A percentile compares a stretch with the other conserved stretches of the same genome.
Conservation (phyloP, 2,888 invertebrate species). For the Scaptomyza reducta region DNA sequence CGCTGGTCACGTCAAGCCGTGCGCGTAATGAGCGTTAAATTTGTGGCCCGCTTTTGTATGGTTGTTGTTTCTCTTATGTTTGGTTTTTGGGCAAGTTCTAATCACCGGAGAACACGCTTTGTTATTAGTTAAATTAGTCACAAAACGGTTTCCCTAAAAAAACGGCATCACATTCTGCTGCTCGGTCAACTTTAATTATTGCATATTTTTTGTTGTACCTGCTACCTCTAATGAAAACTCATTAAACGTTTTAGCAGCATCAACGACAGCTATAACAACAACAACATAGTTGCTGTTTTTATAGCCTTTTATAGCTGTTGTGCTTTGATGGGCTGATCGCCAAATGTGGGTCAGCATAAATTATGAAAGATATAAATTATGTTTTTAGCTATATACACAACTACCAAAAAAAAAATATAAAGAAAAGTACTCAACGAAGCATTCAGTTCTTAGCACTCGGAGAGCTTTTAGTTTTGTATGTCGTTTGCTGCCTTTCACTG, state of each 20-base stretch:
- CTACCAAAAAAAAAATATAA: slow-evolving; percentile 18
- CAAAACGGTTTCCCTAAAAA: slow-evolving; percentile 68
- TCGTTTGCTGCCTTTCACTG: slow-evolving; percentile 67
- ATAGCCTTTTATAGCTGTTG: slow-evolving; percentile 33
- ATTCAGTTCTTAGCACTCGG: slow-evolving; percentile 16
- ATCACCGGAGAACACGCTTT: slow-evolving; percentile 70
- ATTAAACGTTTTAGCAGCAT: slow-evolving; percentile 50
- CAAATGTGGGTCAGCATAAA: slow-evolving; percentile 75
- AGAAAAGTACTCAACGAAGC: slow-evolving; percentile 36
- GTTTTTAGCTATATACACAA: slow-evolving; percentile 38
- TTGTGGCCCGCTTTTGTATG: slow-evolving; percentile 66
- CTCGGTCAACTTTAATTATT: slow-evolving; percentile 68
- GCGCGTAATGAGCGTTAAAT: slow-evolving; percentile 78
- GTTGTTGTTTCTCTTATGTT: slow-evolving; percentile 26
- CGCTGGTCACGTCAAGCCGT: slow-evolving; percentile 72
- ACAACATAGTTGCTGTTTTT: slow-evolving; percentile 31
- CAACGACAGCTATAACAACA: slow-evolving; percentile 7
- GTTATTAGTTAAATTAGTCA: slow-evolving; percentile 76
- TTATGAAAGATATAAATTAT: slow-evolving; percentile 78
- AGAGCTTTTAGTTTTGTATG: slow-evolving; percentile 39
- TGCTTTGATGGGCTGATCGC: slow-evolving; percentile 44
- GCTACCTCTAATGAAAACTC: slow-evolving; percentile 46
- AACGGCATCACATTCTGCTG: slow-evolving; percentile 31
- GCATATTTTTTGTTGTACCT: slow-evolving; percentile 45
- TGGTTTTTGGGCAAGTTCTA: slow-evolving; percentile 74